These are phyloP conservation scores for Armadillidium nasatum DNA, from an alignment of 1,140 invertebrate genomes.

Conservation along the genomic window DNA sequence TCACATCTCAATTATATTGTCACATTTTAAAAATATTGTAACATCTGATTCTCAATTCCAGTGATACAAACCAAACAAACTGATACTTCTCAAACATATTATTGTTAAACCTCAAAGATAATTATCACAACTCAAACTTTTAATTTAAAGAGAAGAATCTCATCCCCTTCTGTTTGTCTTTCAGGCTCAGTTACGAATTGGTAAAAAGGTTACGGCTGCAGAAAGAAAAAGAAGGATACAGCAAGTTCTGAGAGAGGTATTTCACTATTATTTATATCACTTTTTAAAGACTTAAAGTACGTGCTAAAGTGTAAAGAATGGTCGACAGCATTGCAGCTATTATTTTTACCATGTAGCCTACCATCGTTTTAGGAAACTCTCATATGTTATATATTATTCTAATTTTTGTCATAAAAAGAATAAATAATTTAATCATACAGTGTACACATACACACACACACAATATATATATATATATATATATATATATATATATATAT, in stretches of 20 bases:
- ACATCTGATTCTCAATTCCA: background rate
- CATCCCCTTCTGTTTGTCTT: too few species aligned
- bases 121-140: background rate
- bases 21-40: background rate
- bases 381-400: too few species aligned
- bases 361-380: too few species aligned
- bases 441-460: background rate
- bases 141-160: background rate
- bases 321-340: too few species aligned
- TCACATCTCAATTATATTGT: too few species aligned
- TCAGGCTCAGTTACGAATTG: constrained; percentile 87
- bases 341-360: too few species aligned
- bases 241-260: constrained; percentile 80
- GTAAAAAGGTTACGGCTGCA: constrained; percentile 65
- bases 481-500: too few species aligned
- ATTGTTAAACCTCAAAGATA: background rate
- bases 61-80: background rate
- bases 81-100: background rate
- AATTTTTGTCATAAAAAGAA: too few species aligned
- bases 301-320: too few species aligned
- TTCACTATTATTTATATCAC: constrained; percentile 28
- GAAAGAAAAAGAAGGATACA: constrained; percentile 77
- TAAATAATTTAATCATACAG: too few species aligned
- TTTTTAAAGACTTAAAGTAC: too few species aligned
- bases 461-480: too few species aligned